A percentile compares a stretch with the other conserved stretches of the same genome.
These are phyloP conservation scores for Panulirus ornatus DNA, from an alignment of 1,140 invertebrate genomes.

Conservation along the genomic window DNA sequence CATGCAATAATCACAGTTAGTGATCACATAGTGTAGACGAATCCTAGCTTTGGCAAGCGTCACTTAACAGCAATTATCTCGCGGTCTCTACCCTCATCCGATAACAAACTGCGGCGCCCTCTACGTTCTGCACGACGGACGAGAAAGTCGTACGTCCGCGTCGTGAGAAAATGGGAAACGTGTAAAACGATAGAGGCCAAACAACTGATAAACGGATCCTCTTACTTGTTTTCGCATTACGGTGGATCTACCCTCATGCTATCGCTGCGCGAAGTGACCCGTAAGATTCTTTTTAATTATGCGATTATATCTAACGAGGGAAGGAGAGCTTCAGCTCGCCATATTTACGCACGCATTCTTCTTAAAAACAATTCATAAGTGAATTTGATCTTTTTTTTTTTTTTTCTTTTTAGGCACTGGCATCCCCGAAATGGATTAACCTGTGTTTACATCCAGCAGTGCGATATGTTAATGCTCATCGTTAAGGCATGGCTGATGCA, in stretches of 20 bases:
- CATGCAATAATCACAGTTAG: too few relatives aligned
- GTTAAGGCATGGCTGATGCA: constrained; percentile 6
- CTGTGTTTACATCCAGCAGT: not conserved
- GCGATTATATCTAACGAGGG: not conserved
- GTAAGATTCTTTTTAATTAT: constrained; percentile 37
- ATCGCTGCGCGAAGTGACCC: not conserved
- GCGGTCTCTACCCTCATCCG: too few relatives aligned
- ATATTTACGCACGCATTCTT: not conserved
- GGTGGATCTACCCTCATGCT: not conserved
- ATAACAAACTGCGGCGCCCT: not conserved
- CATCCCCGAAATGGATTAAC: constrained; percentile 14
- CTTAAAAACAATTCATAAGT: constrained; percentile 14
- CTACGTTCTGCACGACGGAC: not conserved
- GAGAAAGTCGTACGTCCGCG: not conserved
- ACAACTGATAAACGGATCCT: not conserved
- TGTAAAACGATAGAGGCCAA: constrained; percentile 31
- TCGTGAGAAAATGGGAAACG: not conserved
- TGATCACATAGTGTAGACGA: too few relatives aligned
- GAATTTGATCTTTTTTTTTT: constrained; percentile 20
- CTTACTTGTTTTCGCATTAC: constrained; percentile 37
- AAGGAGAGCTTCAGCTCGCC: not conserved
- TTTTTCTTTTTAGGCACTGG: too few relatives aligned
- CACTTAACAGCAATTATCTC: too few relatives aligned
- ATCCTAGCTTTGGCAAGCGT: too few relatives aligned
- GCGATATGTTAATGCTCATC: constrained; percentile 46